Evolutionary conservation across 2,888 invertebrate species (phyloP).

Genomic region (Strigamia crassipes): DNA sequence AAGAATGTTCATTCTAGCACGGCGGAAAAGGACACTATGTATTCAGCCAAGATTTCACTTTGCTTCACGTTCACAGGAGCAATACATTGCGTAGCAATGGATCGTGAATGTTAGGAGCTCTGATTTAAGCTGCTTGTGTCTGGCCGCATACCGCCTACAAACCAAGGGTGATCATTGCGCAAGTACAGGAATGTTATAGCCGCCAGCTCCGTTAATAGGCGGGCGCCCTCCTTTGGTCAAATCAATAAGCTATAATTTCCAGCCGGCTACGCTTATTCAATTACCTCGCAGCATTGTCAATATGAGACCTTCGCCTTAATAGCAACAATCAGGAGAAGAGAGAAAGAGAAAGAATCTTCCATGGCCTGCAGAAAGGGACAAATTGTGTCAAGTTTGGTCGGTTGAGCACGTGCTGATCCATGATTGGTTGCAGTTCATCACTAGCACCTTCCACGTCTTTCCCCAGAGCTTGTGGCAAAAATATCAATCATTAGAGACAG

Average conservation of each 20-base stretch:
- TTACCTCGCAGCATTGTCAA: conserved; percentile 10
- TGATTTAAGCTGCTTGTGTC: conserved; percentile 2
- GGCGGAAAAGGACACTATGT: neutral
- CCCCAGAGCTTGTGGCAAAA: conserved; percentile 4
- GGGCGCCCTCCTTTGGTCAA: conserved; percentile 10
- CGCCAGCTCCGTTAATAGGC: conserved; percentile 10
- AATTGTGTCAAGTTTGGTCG: conserved; percentile 10
- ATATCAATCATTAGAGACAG: conserved; percentile 10
- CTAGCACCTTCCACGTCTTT: neutral
- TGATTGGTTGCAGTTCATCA: conserved; percentile 10
- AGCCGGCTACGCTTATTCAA: conserved; percentile 10
- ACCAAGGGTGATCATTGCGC: conserved; percentile 10
- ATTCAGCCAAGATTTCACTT: neutral
- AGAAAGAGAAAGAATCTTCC: conserved; percentile 10
- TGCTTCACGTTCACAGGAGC: neutral
- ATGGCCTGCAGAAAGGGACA: conserved; percentile 10
- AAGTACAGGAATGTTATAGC: conserved; percentile 4
- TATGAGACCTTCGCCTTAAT: conserved; percentile 10
- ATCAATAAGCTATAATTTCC: conserved; percentile 10
- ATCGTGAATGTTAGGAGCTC: conserved; percentile 10
- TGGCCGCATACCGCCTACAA: conserved; percentile 10
- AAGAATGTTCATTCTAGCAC: neutral
- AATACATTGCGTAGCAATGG: conserved; percentile 4
- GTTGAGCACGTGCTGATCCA: conserved; percentile 10
- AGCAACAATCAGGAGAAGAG: neutral